Conservation (phyloP, 2,113 vertebrate genomes). For the Charina bottae region DNA sequence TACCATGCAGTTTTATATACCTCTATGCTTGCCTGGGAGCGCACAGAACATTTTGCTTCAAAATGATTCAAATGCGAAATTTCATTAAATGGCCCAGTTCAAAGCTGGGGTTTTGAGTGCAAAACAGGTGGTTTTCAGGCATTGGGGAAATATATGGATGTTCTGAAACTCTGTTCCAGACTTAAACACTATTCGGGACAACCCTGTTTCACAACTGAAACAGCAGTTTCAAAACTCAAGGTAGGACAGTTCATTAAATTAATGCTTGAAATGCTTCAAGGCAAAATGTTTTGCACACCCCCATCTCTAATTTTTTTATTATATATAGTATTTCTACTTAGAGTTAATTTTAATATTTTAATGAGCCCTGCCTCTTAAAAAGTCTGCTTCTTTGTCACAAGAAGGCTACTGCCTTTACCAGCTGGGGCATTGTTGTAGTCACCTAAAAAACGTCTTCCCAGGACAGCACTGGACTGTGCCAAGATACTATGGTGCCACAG, state of each 20-base stretch:
- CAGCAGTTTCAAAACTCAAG: background rate
- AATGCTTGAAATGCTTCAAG: background rate
- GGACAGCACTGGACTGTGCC: background rate
- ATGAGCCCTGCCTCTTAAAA: background rate
- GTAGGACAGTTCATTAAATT: background rate
- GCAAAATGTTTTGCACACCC: background rate
- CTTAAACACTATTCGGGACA: too few relatives aligned
- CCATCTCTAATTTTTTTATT: background rate
- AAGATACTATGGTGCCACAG: background rate
- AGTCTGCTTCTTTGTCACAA: background rate
- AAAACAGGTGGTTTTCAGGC: too few relatives aligned
- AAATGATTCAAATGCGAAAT: too few relatives aligned
- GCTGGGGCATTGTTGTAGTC: background rate
- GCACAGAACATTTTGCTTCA: too few relatives aligned
- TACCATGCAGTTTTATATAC: too few relatives aligned
- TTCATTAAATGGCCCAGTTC: too few relatives aligned
- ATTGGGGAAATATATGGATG: too few relatives aligned
- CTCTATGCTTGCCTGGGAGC: too few relatives aligned
- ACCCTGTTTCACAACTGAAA: too few relatives aligned
- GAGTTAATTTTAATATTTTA: background rate
- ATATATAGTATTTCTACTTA: background rate
- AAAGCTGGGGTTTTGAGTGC: too few relatives aligned
- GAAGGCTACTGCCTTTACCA: background rate
- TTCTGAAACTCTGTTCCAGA: too few relatives aligned
- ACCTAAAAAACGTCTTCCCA: background rate